phyloP scores from a whole-genome alignment of 2,113 vertebrate genomes.

The Oryzias celebensis region DNA sequence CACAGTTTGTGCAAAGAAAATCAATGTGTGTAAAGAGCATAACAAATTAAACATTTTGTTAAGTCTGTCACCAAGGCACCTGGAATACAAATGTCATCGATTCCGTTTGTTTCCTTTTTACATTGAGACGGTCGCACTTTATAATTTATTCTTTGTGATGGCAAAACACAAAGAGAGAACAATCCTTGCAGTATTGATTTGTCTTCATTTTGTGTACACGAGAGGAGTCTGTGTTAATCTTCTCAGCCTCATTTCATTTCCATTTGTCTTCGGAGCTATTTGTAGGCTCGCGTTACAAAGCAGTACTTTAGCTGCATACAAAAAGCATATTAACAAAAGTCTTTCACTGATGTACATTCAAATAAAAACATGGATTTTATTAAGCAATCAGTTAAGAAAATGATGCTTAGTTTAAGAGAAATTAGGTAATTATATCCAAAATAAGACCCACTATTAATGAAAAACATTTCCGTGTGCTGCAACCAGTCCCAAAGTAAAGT shows the following conservation, averaged over 20 bases:
- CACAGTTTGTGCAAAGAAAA: constrained; percentile 18
- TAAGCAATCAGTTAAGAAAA: constrained; percentile 34
- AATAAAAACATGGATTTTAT: constrained; percentile 24
- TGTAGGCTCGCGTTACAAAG: background rate
- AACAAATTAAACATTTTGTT: constrained; percentile 26
- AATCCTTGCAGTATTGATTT: constrained; percentile 1
- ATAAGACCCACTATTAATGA: constrained; percentile 22
- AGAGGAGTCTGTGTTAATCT: constrained; percentile 3
- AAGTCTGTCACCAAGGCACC: constrained; percentile 23
- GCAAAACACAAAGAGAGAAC: background rate
- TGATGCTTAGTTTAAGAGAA: constrained; percentile 43
- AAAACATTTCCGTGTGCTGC: constrained; percentile 9
- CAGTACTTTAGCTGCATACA: background rate
- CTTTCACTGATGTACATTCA: constrained; percentile 1
- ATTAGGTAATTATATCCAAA: constrained; percentile 44
- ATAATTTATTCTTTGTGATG: constrained; percentile 2
- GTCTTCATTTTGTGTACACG: background rate
- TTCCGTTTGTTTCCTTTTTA: constrained; percentile 1
- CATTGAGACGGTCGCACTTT: background rate
- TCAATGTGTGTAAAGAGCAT: constrained; percentile 35
- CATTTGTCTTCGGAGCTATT: background rate
- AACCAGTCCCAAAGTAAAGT: constrained; percentile 29
- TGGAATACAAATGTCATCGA: constrained; percentile 18
- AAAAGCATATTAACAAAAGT: background rate
- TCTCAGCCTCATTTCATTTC: background rate